A percentile compares a stretch with the other conserved stretches of the same genome.
Evolutionary conservation across 1,140 invertebrate species (phyloP).

Genomic region (Eumeta japonica): DNA sequence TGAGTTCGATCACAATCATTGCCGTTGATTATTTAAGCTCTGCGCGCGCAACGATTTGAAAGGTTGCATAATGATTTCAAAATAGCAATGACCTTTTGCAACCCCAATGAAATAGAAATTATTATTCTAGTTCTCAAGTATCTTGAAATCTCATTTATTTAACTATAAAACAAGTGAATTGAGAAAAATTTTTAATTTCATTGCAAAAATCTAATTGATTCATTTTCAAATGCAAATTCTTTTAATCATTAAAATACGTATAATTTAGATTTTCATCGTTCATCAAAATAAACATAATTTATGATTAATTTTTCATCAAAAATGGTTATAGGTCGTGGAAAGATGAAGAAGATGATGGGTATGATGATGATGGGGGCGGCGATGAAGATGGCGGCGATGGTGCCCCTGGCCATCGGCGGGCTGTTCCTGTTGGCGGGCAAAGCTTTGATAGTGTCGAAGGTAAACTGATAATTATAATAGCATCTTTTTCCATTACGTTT

Average conservation of each 20-base stretch:
- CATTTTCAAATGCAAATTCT: neutral
- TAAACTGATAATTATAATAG: slow-evolving; percentile 14
- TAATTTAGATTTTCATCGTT: neutral
- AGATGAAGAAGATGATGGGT: slow-evolving; percentile 81
- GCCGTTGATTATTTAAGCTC: too few relatives aligned
- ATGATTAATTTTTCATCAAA: neutral
- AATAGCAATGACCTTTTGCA: too few relatives aligned
- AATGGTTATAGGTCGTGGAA: slow-evolving; percentile 65
- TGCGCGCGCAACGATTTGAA: too few relatives aligned
- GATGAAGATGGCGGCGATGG: slow-evolving; percentile 72
- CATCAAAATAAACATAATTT: neutral
- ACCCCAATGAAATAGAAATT: too few relatives aligned
- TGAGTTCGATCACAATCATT: too few relatives aligned
- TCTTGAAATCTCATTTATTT: too few relatives aligned
- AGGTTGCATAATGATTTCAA: too few relatives aligned
- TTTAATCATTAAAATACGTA: neutral
- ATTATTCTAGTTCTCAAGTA: too few relatives aligned
- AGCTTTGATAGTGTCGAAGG: slow-evolving; percentile 73
- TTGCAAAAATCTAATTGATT: too few relatives aligned
- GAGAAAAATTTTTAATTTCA: too few relatives aligned
- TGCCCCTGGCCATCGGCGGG: slow-evolving; percentile 71
- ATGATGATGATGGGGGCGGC: slow-evolving; percentile 80
- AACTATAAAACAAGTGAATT: too few relatives aligned
- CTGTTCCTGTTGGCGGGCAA: slow-evolving; percentile 75
- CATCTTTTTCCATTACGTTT: too few relatives aligned